Conservation (phyloP, 2,888 invertebrate species). For the Marronus borbonicus region DNA sequence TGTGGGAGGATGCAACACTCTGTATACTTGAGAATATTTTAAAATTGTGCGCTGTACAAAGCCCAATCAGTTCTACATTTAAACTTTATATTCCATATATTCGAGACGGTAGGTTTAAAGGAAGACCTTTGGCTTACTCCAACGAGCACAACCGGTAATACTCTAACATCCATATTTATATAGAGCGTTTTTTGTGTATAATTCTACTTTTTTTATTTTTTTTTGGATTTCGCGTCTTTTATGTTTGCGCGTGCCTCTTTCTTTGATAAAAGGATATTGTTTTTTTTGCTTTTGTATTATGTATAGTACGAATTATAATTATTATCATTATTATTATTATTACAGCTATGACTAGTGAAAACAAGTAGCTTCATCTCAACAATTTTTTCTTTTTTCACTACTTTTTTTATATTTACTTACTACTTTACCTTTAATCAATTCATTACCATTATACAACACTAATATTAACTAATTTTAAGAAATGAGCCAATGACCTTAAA, state of each 20-base stretch:
- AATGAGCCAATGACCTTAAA: conserved; percentile 63
- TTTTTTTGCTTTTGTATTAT: background rate
- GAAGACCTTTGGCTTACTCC: too few species aligned
- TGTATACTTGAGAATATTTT: too few species aligned
- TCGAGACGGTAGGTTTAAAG: too few species aligned
- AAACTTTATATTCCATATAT: too few species aligned
- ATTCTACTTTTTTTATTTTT: background rate
- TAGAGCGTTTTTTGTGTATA: background rate
- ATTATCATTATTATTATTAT: conserved; percentile 8
- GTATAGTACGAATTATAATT: background rate
- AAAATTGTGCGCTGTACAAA: too few species aligned
- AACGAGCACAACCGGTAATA: too few species aligned
- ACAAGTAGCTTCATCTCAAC: conserved; percentile 61
- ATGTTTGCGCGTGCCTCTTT: background rate
- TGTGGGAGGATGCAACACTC: too few species aligned
- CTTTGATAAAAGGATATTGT: too few species aligned
- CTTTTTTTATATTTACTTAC: conserved; percentile 57
- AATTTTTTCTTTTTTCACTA: conserved; percentile 56
- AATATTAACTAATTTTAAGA: conserved; percentile 68
- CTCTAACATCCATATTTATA: conserved; percentile 19
- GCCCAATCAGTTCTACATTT: too few species aligned
- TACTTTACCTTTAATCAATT: conserved; percentile 62
- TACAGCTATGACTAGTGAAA: conserved; percentile 59
- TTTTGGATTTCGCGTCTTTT: background rate
- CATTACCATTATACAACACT: conserved; percentile 67